Conservation (phyloP, 2,888 invertebrate species). For the Meganola albula region DNA sequence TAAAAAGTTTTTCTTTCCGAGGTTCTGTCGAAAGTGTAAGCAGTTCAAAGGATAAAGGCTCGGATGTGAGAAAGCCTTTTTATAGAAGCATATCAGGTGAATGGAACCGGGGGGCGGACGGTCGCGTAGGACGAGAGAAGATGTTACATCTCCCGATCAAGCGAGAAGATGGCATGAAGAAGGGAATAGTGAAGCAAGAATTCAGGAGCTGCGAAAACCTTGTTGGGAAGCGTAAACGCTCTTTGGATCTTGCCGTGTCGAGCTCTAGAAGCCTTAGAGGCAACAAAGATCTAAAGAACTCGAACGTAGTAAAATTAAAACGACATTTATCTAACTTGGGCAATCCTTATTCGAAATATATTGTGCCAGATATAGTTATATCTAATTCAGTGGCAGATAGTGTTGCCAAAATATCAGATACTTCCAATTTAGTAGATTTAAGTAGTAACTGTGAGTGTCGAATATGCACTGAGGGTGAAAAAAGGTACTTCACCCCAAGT, state of each 20-base stretch:
- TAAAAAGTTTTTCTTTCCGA: slow-evolving; percentile 35
- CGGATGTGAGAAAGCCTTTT: slow-evolving; percentile 28
- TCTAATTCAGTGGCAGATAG: slow-evolving; percentile 28
- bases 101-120: slow-evolving; percentile 22
- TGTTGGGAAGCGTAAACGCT: slow-evolving; percentile 22
- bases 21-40: slow-evolving; percentile 32
- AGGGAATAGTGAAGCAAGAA: slow-evolving; percentile 44
- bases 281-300: slow-evolving; percentile 8
- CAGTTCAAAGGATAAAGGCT: slow-evolving; percentile 26
- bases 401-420: slow-evolving; percentile 48
- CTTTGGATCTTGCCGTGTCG: slow-evolving; percentile 18
- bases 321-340: slow-evolving; percentile 19
- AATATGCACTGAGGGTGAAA: slow-evolving; percentile 53
- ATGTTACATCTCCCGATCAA: no score
- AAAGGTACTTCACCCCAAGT: slow-evolving; percentile 41
- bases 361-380: slow-evolving; percentile 36
- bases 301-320: slow-evolving; percentile 27
- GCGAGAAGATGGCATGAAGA: slow-evolving; percentile 45
- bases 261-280: slow-evolving; percentile 8
- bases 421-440: slow-evolving; percentile 52
- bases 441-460: slow-evolving; percentile 62
- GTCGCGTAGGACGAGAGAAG: slow-evolving; percentile 20
- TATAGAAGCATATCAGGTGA: slow-evolving; percentile 43
- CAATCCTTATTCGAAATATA: slow-evolving; percentile 14
- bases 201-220: slow-evolving; percentile 50